Conservation (phyloP, 2,888 invertebrate species). For the Hirtodrosophila confusa region DNA sequence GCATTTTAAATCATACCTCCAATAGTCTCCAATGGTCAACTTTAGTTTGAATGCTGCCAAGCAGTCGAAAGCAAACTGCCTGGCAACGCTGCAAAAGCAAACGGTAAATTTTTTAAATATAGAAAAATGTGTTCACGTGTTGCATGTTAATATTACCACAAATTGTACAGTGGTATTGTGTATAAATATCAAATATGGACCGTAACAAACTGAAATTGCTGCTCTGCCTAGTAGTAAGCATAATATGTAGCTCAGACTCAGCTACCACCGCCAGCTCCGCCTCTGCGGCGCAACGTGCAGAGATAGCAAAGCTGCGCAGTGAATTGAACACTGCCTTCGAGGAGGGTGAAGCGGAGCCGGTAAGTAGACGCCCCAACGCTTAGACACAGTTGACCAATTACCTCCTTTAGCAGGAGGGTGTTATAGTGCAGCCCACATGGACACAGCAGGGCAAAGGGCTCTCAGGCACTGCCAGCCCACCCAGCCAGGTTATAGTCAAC, state of each 20-base stretch:
- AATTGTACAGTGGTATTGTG: neutral
- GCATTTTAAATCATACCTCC: no score
- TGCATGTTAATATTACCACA: slow-evolving; percentile 21
- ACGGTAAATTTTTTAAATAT: slow-evolving; percentile 52
- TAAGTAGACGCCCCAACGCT: slow-evolving; percentile 1
- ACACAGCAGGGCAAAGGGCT: slow-evolving; percentile 40
- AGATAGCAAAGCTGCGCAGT: slow-evolving; percentile 74
- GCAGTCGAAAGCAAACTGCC: neutral
- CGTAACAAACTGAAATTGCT: slow-evolving; percentile 27
- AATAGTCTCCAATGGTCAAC: no score
- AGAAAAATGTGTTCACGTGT: slow-evolving; percentile 46
- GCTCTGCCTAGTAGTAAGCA: slow-evolving; percentile 31
- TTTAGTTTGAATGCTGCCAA: slow-evolving; percentile 21
- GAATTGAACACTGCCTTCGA: slow-evolving; percentile 74
- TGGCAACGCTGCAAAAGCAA: slow-evolving; percentile 43
- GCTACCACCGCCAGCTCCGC: neutral
- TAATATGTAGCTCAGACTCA: slow-evolving; percentile 11
- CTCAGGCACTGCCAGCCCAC: slow-evolving; percentile 1
- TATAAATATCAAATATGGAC: neutral
- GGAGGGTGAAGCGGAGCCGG: slow-evolving; percentile 42
- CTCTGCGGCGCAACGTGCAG: slow-evolving; percentile 46
- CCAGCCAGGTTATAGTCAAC: slow-evolving; percentile 69
- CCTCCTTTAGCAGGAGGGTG: slow-evolving; percentile 47
- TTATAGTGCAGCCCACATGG: slow-evolving; percentile 81
- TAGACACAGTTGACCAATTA: neutral